Conservation (phyloP, 2,797 vertebrate genomes). For the Bradypodion ventrale region DNA sequence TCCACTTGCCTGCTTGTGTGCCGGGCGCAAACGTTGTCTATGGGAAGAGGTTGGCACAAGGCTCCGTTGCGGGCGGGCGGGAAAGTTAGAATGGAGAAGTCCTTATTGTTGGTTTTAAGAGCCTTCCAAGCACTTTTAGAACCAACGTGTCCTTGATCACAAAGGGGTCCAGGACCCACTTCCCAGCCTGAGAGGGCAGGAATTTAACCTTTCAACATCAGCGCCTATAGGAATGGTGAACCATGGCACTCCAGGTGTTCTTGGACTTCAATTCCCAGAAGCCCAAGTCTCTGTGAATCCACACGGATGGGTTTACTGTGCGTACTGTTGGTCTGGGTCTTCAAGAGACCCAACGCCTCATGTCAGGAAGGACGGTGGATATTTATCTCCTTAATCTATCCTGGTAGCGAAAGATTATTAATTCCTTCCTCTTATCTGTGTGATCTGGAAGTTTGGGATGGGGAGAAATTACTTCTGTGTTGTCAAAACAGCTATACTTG, state of each 20-base stretch:
- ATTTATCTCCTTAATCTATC: background rate
- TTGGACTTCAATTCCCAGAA: too few relatives aligned
- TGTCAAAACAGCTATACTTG: background rate
- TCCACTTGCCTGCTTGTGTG: background rate
- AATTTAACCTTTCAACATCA: too few relatives aligned
- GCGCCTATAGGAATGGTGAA: too few relatives aligned
- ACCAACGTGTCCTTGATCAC: background rate
- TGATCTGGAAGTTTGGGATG: rapidly evolving
- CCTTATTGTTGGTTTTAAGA: too few relatives aligned
- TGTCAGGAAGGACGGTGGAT: rapidly evolving
- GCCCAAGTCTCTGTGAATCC: too few relatives aligned
- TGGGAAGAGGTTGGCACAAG: too few relatives aligned
- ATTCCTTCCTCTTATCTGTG: rapidly evolving
- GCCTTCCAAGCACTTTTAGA: background rate
- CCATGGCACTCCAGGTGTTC: too few relatives aligned
- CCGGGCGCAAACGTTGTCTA: too few relatives aligned
- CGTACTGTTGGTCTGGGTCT: background rate
- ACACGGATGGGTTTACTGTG: too few relatives aligned
- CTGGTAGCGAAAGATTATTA: rapidly evolving
- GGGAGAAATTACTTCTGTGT: background rate
- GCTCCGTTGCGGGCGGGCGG: too few relatives aligned
- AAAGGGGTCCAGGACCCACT: background rate
- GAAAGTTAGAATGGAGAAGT: too few relatives aligned
- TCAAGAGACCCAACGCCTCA: background rate
- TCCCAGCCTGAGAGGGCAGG: too few relatives aligned